These are phyloP conservation scores for Leuciscus waleckii DNA, from an alignment of 2,797 vertebrate genomes.

Conservation along the genomic window DNA sequence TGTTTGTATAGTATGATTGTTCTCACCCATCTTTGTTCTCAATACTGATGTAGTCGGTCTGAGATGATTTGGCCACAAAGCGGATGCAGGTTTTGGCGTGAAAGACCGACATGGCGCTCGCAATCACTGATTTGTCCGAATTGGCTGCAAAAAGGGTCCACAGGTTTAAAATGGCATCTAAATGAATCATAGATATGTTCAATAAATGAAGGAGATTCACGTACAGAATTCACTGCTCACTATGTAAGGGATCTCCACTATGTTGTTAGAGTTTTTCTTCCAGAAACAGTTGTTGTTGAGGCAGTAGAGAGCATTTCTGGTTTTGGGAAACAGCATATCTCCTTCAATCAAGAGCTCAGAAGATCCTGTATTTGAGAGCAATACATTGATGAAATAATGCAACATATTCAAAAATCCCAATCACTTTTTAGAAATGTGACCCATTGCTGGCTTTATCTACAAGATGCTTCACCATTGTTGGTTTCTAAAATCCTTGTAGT, in stretches of 20 bases:
- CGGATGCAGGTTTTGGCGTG: conserved; percentile 57
- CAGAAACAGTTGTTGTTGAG: conserved; percentile 55
- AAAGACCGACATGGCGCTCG: conserved; percentile 31
- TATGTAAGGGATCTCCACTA: conserved; percentile 51
- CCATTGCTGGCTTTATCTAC: background rate
- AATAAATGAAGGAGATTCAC: background rate
- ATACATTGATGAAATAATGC: background rate
- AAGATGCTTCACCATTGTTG: conserved; percentile 50
- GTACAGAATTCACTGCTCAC: conserved; percentile 48
- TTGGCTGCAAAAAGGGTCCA: background rate
- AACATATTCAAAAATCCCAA: background rate
- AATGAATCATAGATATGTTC: background rate
- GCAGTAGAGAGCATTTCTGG: conserved; percentile 55
- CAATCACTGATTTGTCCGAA: conserved; percentile 38
- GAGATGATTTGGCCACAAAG: conserved; percentile 50
- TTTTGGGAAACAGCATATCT: conserved; percentile 56
- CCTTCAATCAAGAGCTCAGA: conserved; percentile 58
- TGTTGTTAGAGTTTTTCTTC: conserved; percentile 45
- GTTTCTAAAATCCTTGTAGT: conserved; percentile 48
- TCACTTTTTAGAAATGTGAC: background rate
- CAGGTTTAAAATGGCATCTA: background rate
- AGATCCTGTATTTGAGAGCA: conserved; percentile 44
- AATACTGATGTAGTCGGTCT: conserved; percentile 60
- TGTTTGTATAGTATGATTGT: background rate
- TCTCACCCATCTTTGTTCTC: conserved; percentile 55